Percentiles rank a stretch among this genome's conserved stretches.
phyloP scores from a whole-genome alignment of 92 coral and sea anemone species.

The Bergia sp. region DNA sequence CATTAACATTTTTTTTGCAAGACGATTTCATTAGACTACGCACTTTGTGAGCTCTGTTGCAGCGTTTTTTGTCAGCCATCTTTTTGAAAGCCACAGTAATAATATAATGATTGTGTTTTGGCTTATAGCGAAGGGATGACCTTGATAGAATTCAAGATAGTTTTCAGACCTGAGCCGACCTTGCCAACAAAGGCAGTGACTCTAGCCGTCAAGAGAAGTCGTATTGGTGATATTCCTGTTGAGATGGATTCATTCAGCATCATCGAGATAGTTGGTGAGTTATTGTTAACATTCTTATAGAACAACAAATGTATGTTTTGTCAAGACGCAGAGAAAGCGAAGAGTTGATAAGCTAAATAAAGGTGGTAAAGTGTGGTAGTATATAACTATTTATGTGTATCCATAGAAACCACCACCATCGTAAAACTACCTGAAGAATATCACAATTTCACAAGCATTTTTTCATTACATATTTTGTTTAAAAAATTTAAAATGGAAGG shows the following conservation, averaged over 20 bases:
- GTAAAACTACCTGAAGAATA: too few relatives aligned
- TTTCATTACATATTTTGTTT: too few relatives aligned
- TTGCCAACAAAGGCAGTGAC: conserved; percentile 68
- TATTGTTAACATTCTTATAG: neutral
- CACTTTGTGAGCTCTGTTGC: neutral
- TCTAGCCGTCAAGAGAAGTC: conserved; percentile 78
- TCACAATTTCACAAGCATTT: too few relatives aligned
- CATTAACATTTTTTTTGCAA: neutral
- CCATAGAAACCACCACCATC: too few relatives aligned
- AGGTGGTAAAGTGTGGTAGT: too few relatives aligned
- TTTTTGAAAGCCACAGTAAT: neutral
- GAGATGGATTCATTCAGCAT: conserved; percentile 72
- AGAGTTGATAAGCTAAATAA: too few relatives aligned
- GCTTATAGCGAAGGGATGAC: conserved; percentile 68
- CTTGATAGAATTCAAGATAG: conserved; percentile 70
- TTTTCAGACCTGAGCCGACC: conserved; percentile 64
- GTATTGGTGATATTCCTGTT: conserved; percentile 55
- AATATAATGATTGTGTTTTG: neutral
- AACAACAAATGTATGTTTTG: neutral
- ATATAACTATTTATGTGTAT: too few relatives aligned
- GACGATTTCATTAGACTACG: too few relatives aligned
- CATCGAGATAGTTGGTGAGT: conserved; percentile 78
- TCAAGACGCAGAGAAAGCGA: too few relatives aligned
- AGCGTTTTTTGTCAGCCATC: neutral
- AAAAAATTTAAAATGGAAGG: too few relatives aligned